Evolutionary conservation across 2,797 vertebrate species (phyloP).

Genomic region (Melanogrammus aeglefinus): DNA sequence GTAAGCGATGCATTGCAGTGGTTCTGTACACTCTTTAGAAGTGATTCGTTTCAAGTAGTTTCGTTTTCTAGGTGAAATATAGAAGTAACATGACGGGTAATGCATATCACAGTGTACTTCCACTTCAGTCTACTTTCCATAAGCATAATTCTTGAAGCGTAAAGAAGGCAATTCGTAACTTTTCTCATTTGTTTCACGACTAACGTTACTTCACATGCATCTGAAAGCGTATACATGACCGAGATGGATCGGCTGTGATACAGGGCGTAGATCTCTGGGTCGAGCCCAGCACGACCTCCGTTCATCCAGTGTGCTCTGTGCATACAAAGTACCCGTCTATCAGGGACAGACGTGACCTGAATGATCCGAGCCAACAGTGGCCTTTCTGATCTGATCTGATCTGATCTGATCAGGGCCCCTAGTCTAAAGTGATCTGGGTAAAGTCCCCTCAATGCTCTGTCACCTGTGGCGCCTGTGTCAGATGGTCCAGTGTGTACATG

Average conservation of each 20-base stretch:
- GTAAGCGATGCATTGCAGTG: conserved; percentile 32
- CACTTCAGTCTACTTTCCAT: neutral
- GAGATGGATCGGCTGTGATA: neutral
- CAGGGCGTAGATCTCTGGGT: conserved; percentile 10
- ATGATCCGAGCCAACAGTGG: conserved; percentile 23
- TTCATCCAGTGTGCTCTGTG: conserved; percentile 12
- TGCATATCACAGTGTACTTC: neutral
- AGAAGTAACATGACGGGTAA: neutral
- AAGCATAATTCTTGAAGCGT: neutral
- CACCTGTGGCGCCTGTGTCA: conserved; percentile 55
- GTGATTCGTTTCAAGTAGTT: neutral
- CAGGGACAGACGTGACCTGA: conserved; percentile 38
- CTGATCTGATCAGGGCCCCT: too few relatives aligned
- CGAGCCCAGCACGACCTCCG: neutral
- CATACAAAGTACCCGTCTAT: conserved; percentile 5
- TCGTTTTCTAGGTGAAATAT: neutral
- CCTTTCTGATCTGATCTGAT: too few relatives aligned
- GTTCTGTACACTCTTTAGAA: neutral
- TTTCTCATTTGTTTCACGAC: neutral
- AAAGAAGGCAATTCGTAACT: neutral
- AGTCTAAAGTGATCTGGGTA: too few relatives aligned
- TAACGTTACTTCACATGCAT: neutral
- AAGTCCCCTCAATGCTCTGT: conserved; percentile 20
- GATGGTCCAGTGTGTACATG: conserved; percentile 35
- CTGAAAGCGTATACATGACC: neutral